phyloP scores from a whole-genome alignment of 53 echinoderm and acorn worm genomes.

The Echinarachnius parma region DNA sequence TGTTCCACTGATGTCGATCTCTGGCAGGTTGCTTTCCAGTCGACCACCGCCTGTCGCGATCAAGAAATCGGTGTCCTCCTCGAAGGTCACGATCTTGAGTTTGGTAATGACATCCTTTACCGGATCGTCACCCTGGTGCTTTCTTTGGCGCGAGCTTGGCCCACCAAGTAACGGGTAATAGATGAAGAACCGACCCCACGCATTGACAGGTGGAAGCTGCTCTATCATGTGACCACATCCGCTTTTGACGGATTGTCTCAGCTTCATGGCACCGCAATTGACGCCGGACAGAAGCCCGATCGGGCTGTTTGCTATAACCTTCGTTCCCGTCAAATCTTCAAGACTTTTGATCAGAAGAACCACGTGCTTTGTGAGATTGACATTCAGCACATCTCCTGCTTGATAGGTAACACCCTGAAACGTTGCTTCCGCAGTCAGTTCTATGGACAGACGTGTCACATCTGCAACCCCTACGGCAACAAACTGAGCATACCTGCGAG shows the following conservation, averaged over 20 bases:
- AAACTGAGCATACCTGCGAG: slow-evolving; percentile 15
- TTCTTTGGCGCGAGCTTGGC: slow-evolving; percentile 20
- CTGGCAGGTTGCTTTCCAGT: not conserved
- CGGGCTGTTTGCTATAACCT: slow-evolving; percentile 16
- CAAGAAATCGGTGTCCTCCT: slow-evolving; percentile 27
- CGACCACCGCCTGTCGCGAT: not conserved
- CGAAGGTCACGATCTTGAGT: slow-evolving; percentile 12
- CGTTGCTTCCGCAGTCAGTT: not conserved
- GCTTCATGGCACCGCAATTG: slow-evolving; percentile 44
- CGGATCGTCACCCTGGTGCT: not conserved
- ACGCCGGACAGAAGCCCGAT: slow-evolving; percentile 51
- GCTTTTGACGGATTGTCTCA: slow-evolving; percentile 13
- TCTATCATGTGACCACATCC: slow-evolving; percentile 55
- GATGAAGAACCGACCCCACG: slow-evolving; percentile 52
- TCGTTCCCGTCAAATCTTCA: slow-evolving; percentile 50
- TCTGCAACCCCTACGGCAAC: slow-evolving; percentile 20
- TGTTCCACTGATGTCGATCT: not conserved
- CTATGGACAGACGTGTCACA: not conserved
- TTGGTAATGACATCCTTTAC: slow-evolving; percentile 28
- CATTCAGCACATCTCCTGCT: not conserved
- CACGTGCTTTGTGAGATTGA: slow-evolving; percentile 8
- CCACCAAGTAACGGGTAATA: slow-evolving; percentile 22
- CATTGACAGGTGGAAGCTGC: slow-evolving; percentile 42
- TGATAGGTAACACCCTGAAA: slow-evolving; percentile 2
- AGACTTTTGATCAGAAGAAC: slow-evolving; percentile 43